Base-by-base conservation (phyloP, 2,888 invertebrate species). In the Neoaliturus tenellus region DNA sequence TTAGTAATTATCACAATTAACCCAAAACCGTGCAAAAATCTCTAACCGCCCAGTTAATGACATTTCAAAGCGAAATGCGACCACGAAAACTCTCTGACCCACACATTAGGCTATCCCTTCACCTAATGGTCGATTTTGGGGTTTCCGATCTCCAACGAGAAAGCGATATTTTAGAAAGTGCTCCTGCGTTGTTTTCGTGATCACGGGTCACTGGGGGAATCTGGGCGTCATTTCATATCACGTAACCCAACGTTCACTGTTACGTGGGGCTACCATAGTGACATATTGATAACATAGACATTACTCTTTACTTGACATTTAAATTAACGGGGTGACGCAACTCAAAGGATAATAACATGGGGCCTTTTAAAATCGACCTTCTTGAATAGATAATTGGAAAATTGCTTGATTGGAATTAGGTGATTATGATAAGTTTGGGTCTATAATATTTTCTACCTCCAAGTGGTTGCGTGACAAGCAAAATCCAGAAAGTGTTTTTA, bases 181-280 rank as follows among this genome's bases (percentile, higher is more conserved):
- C 62, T 31, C 10, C 23, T 4, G 62, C 14, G 62, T 62, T 62
- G 62, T 62, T 62, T 62, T 62, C 62, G 62, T 62, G 62, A 62
- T 62, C 62, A 12, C 14, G 17, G 62, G 62, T 62, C 62, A 62
- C 51, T 51, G 31, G 31, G 31, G 31, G 62, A 62, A 31, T 62
- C 62, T 62, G 14, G 28, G 31, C 31, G 62, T 62, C 62, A 28
- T 62, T 62, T 14, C 8, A 8, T 51, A 31, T 14, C 55, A 8
- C 62, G 62, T 62, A 62, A 62, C 62, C 28, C 25, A 17, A 14
- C 62, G 28, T 20, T 62, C 31, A 1, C 23, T 23, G 55, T 23
- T 55, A 23, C 23, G 23, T 55, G 23, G n/a, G n/a, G n/a, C n/a
- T n/a, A n/a, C n/a, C n/a, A 55, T 55, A 5, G 14, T 44, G 44